Conservation (phyloP, 2,797 vertebrate genomes). For the Poecile montanus region DNA sequence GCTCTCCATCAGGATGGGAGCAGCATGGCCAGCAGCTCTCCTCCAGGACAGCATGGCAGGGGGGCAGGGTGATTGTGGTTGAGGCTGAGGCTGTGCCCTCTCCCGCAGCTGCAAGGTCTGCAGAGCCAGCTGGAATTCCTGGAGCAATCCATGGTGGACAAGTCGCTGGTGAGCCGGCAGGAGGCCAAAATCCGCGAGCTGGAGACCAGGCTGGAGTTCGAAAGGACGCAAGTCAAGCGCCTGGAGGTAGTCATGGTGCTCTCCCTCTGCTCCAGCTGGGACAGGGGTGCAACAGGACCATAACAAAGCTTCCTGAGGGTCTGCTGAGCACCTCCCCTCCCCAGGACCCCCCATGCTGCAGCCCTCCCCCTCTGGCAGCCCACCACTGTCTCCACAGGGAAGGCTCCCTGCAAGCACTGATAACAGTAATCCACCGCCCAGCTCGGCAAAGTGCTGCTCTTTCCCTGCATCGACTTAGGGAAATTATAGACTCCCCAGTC, state of each 20-base stretch:
- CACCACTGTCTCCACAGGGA: neutral
- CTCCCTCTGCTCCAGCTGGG: neutral
- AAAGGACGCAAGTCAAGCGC: slow-evolving; percentile 96
- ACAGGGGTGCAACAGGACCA: neutral
- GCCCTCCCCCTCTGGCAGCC: neutral
- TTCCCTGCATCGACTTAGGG: slow-evolving; percentile 42
- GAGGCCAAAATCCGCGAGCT: slow-evolving; percentile 95
- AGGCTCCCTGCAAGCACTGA: neutral
- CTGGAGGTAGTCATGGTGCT: slow-evolving; percentile 84
- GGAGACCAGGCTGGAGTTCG: slow-evolving; percentile 95
- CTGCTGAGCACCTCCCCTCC: neutral
- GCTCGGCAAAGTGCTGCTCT: slow-evolving; percentile 33
- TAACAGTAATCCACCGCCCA: slow-evolving; percentile 35
- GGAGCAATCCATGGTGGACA: slow-evolving; percentile 98
- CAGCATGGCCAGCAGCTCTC: neutral
- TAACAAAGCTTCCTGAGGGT: neutral
- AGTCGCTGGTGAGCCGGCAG: slow-evolving; percentile 92
- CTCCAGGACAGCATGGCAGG: rapidly evolving
- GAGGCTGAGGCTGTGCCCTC: neutral
- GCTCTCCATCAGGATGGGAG: neutral
- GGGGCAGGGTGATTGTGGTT: neutral
- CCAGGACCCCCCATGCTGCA: neutral
- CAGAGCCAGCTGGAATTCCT: slow-evolving; percentile 97
- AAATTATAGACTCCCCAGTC: slow-evolving; percentile 48
- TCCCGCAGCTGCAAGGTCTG: slow-evolving; percentile 86